Base-by-base conservation (phyloP, 2,113 vertebrate genomes). In the Pseudorectes ferrugineus region DNA sequence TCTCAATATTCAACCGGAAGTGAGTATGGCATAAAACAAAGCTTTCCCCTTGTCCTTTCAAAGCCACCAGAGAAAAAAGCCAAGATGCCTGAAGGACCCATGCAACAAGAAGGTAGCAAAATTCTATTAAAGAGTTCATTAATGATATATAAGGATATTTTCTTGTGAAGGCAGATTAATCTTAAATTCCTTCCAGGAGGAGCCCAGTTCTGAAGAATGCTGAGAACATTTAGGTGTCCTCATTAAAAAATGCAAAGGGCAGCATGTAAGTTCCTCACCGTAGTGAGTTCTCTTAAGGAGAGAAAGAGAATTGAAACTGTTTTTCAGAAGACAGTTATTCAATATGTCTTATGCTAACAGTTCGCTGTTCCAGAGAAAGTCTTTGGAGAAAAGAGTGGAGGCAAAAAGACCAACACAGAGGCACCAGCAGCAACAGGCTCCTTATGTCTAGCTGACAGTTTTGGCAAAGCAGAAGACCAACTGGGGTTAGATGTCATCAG, bases 291-390 rank as follows among this genome's bases (percentile, higher is more conserved):
- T 92, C 74, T 94, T 82, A 59, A 76, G 73, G 42, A 20, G 76
- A 75, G 68, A 79, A 91, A 94, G 83, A 65, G 58, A 78, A 80
- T 88, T 85, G 81, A 89, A 85, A 88, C 49, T 94, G 81, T 83
- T 96, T 96, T 94, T 91, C 24, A 61, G 89, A 78, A 95, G 92
- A 77, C 80, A 93, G 84, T 83, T 97, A 88, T 78, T 97, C 97
- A 90, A 93, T 95, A 95, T 36, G 74, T 93, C 95, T 95, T 85
- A 29, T 48, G 65, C 68, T 76, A 93, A 91, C 92, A 81, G 43
- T 96, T 49, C 85, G 61, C 86, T 85, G 26, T 88, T 97, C 88
- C 21, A 90, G 77, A 85, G 93, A 61, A 97, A 94, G 67, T 54
- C 94, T 95, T 95, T 48, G 83, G 83, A 95, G 95, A 85, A 40